phyloP scores from a whole-genome alignment of 2,888 invertebrate species.

The Himalopsyche japonica region DNA sequence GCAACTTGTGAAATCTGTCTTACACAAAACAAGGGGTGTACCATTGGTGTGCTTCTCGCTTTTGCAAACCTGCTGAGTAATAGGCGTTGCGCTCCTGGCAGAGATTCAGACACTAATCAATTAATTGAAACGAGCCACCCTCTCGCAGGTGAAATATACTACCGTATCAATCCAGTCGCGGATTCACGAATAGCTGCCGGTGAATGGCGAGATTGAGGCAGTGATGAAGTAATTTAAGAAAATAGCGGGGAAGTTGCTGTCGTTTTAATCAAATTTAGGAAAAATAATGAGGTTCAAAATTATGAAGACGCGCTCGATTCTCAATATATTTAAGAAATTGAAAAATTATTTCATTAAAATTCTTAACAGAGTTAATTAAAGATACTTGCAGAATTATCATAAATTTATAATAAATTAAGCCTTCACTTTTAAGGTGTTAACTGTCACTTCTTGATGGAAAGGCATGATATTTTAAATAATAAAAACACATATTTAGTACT shows the following conservation, averaged over 20 bases:
- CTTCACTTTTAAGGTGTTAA: too few species aligned
- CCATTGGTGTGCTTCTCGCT: neutral
- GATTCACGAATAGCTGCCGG: neutral
- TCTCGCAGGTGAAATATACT: neutral
- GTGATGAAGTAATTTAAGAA: neutral
- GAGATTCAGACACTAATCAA: conserved; percentile 6
- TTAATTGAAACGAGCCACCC: conserved; percentile 11
- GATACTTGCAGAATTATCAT: too few species aligned
- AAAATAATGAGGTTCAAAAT: too few species aligned
- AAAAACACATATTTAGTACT: too few species aligned
- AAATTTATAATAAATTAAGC: too few species aligned
- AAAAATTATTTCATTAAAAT: too few species aligned
- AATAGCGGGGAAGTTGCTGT: neutral
- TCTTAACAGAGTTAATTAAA: too few species aligned
- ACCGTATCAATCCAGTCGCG: neutral
- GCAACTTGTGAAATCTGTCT: neutral
- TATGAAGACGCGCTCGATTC: too few species aligned
- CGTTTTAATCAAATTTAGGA: too few species aligned
- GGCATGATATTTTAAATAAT: too few species aligned
- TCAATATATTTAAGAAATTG: too few species aligned
- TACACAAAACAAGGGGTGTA: neutral
- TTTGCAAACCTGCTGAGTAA: neutral
- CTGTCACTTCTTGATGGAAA: too few species aligned
- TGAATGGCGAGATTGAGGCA: neutral
- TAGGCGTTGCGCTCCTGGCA: neutral